Percentiles rank a stretch among this genome's conserved stretches.
These are phyloP conservation scores for Pygoscelis adeliae DNA, from an alignment of 2,113 vertebrate species.

Conservation along the genomic window DNA sequence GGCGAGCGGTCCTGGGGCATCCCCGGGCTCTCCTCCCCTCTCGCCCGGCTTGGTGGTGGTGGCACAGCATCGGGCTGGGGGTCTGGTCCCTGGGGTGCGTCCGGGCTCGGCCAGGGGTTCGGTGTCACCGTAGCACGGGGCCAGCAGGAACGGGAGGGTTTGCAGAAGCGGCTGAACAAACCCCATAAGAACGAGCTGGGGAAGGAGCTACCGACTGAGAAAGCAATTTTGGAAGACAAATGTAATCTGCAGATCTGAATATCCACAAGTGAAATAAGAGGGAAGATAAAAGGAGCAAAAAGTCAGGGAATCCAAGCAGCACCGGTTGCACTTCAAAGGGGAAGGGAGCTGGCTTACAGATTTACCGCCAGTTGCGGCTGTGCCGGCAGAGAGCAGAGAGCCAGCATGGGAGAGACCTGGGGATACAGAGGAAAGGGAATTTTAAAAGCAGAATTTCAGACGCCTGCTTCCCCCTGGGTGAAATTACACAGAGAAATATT, in stretches of 20 bases:
- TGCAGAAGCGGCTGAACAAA: not conserved
- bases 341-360: slow-evolving; percentile 11
- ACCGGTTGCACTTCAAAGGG: slow-evolving; percentile 54
- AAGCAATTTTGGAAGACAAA: slow-evolving; percentile 46
- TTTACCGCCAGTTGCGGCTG: not conserved
- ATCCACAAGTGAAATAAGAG: slow-evolving; percentile 37
- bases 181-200: accelerated
- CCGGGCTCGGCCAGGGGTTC: accelerated
- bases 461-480: slow-evolving; percentile 42
- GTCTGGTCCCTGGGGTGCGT: accelerated
- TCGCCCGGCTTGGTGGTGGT: accelerated
- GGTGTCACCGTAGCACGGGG: accelerated
- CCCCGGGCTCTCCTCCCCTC: not conserved
- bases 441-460: slow-evolving; percentile 44
- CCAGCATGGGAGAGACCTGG: slow-evolving; percentile 1
- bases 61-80: not conserved
- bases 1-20: accelerated
- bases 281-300: slow-evolving; percentile 50
- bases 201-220: not conserved
- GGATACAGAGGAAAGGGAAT: not conserved
- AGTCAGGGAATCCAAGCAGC: slow-evolving; percentile 35
- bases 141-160: not conserved
- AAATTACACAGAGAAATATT: slow-evolving; percentile 57
- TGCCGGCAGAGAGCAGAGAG: not conserved
- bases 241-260: slow-evolving; percentile 36